Conservation (phyloP, 2,888 invertebrate species). For the Noctua comes region DNA sequence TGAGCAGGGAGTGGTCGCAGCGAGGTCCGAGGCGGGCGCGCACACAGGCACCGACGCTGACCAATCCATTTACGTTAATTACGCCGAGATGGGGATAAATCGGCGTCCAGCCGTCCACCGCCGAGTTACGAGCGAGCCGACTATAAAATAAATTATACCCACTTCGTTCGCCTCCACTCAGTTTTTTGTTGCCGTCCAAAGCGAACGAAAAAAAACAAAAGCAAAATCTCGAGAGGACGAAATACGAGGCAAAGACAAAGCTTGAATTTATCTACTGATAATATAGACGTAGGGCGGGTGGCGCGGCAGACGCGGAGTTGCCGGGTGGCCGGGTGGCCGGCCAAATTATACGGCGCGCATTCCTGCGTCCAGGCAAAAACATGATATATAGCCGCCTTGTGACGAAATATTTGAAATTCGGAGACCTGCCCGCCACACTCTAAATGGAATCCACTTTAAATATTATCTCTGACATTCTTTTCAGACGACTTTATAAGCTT, state of each 20-base stretch:
- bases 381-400: constrained; percentile 89
- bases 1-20: constrained; percentile 78
- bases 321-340: constrained; percentile 87
- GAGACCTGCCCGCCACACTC: constrained; percentile 86
- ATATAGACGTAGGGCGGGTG: constrained; percentile 90
- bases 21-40: constrained; percentile 73
- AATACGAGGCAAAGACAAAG: constrained; percentile 91
- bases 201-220: constrained; percentile 85
- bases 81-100: constrained; percentile 89
- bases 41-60: constrained; percentile 83
- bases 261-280: constrained; percentile 91
- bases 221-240: constrained; percentile 89
- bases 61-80: constrained; percentile 91
- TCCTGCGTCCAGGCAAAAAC: constrained; percentile 87
- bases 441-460: constrained; percentile 85
- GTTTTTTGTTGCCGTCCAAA: constrained; percentile 88
- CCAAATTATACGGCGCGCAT: constrained; percentile 89
- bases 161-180: constrained; percentile 90
- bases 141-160: constrained; percentile 91
- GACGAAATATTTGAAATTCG: constrained; percentile 89
- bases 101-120: constrained; percentile 90
- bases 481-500: constrained; percentile 79
- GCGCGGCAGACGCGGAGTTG: constrained; percentile 85
- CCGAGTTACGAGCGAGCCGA: constrained; percentile 90
- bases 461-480: constrained; percentile 83